These are phyloP conservation scores for Oscheius myriophilus DNA, from an alignment of 2,888 invertebrate species.

Conservation along the genomic window DNA sequence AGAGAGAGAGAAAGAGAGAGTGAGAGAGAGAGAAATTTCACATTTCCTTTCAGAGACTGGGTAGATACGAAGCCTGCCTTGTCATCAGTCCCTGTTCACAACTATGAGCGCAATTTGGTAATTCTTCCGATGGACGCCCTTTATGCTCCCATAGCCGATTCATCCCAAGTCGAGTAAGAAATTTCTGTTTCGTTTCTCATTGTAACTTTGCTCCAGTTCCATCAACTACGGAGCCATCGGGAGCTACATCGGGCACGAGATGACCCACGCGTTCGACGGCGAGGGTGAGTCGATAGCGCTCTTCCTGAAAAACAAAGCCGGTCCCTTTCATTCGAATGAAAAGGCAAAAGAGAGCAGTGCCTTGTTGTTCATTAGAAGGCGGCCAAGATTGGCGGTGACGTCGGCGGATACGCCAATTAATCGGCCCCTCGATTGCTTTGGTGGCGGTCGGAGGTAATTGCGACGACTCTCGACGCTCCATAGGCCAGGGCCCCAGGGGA, in stretches of 20 bases:
- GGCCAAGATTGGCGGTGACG: conserved; percentile 7
- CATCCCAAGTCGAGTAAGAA: conserved; percentile 39
- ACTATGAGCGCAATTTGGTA: conserved; percentile 47
- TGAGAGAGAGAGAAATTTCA: neutral
- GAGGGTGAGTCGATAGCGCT: conserved; percentile 36
- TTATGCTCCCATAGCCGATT: conserved; percentile 39
- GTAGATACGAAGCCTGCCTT: conserved; percentile 46
- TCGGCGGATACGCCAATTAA: conserved; percentile 17
- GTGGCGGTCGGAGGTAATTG: conserved; percentile 20
- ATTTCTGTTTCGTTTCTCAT: neutral
- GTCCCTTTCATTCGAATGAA: conserved; percentile 15
- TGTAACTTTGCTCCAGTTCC: conserved; percentile 36
- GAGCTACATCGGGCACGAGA: conserved; percentile 45
- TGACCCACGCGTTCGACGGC: conserved; percentile 49
- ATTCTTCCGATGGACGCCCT: conserved; percentile 46
- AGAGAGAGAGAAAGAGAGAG: neutral
- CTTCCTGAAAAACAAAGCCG: conserved; percentile 7
- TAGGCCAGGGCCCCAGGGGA: too few species aligned
- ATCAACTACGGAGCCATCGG: conserved; percentile 48
- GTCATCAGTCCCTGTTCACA: conserved; percentile 41
- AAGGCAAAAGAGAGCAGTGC: neutral
- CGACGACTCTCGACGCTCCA: neutral
- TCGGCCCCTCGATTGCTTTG: conserved; percentile 15
- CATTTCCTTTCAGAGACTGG: conserved; percentile 41
- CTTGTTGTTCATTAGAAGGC: conserved; percentile 25